A percentile compares a stretch with the other conserved stretches of the same genome.
These are phyloP conservation scores for Temnopleurus reevesii DNA, from an alignment of 53 echinoderm and acorn worm species.

Conservation along the genomic window DNA sequence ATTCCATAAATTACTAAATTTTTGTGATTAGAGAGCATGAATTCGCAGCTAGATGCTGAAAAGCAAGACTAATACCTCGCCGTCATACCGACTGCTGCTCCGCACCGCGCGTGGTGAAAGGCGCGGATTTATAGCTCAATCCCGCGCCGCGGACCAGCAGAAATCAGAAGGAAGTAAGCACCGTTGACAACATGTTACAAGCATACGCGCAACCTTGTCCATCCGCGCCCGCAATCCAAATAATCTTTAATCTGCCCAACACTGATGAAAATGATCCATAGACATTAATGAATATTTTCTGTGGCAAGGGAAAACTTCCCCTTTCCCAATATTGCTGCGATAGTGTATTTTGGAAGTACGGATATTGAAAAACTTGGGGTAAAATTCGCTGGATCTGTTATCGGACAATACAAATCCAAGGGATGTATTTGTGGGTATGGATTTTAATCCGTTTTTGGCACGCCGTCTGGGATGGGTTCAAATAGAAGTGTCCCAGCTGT, in stretches of 20 bases:
- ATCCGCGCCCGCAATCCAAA: slow-evolving; percentile 12
- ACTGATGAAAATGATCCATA: slow-evolving; percentile 34
- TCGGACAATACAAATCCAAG: neutral
- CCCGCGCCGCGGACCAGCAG: neutral
- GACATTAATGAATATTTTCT: slow-evolving; percentile 43
- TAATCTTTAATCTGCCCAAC: slow-evolving; percentile 21
- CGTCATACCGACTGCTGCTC: neutral
- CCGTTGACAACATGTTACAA: neutral
- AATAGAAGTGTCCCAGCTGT: slow-evolving; percentile 27
- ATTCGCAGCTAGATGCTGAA: neutral
- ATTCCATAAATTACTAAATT: neutral
- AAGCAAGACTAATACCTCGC: neutral
- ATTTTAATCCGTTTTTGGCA: slow-evolving; percentile 24
- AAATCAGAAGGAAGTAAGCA: neutral
- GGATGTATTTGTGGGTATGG: slow-evolving; percentile 22
- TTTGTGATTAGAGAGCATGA: neutral
- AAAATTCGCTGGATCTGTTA: slow-evolving; percentile 9
- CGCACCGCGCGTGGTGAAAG: slow-evolving; percentile 29
- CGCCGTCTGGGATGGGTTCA: neutral
- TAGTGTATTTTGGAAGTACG: slow-evolving; percentile 25
- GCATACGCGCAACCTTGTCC: slow-evolving; percentile 4
- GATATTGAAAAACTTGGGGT: neutral
- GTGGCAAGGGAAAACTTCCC: slow-evolving; percentile 10
- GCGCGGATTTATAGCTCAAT: slow-evolving; percentile 48
- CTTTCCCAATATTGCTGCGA: neutral